These are phyloP conservation scores for Romanogobio albipinnatus DNA, from an alignment of 2,113 vertebrate species.

Conservation along the genomic window DNA sequence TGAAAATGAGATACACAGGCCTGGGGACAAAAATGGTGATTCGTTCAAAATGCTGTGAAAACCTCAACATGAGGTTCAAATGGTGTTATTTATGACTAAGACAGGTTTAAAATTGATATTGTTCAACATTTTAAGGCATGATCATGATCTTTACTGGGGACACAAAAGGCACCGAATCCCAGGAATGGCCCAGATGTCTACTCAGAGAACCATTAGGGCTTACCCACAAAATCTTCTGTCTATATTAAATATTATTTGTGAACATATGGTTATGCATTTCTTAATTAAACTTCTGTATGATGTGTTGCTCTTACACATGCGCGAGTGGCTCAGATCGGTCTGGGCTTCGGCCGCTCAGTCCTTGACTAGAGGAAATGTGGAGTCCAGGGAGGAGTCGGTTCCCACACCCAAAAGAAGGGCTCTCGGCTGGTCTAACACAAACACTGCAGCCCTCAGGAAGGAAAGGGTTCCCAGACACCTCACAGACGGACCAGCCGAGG, in stretches of 20 bases:
- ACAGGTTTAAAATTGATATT: background rate
- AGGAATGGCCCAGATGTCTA: background rate
- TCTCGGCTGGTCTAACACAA: slow-evolving; percentile 65
- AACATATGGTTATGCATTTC: background rate
- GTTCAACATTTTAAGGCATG: background rate
- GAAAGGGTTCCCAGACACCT: slow-evolving; percentile 66
- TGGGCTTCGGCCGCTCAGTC: slow-evolving; percentile 20
- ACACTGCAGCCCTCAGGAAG: slow-evolving; percentile 71
- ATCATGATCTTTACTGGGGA: too few species aligned
- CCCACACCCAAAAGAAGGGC: slow-evolving; percentile 74
- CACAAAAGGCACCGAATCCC: background rate
- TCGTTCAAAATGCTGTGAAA: too few species aligned
- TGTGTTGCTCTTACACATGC: background rate
- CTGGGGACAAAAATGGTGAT: too few species aligned
- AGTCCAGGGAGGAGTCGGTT: slow-evolving; percentile 69
- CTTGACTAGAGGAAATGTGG: slow-evolving; percentile 65
- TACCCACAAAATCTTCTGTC: background rate
- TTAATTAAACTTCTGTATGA: background rate
- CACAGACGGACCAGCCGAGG: slow-evolving; percentile 35
- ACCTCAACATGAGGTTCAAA: too few species aligned
- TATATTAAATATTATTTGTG: background rate
- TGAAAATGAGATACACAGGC: too few species aligned
- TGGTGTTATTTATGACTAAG: too few species aligned
- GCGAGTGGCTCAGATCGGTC: background rate
- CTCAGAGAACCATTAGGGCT: background rate